phyloP scores from a whole-genome alignment of 2,797 vertebrate species.

The Philypnodon macrostomus region DNA sequence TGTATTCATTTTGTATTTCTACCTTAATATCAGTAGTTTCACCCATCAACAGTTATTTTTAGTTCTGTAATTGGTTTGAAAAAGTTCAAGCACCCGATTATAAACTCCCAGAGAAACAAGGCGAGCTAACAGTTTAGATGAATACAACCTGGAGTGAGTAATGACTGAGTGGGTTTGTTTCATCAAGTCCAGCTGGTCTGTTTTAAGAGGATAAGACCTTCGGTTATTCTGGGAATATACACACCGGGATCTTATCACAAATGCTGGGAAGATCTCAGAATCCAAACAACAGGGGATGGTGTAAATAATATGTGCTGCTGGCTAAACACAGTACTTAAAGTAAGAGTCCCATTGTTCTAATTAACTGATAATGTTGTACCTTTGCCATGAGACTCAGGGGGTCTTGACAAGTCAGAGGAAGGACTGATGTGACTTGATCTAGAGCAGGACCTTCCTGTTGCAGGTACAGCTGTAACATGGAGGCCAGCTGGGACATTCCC shows the following conservation, averaged over 20 bases:
- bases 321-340: neutral
- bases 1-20: too few relatives aligned
- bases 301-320: constrained; percentile 7
- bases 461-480: constrained; percentile 84
- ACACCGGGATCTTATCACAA: constrained; percentile 35
- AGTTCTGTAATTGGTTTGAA: too few relatives aligned
- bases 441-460: constrained; percentile 75
- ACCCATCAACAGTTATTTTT: too few relatives aligned
- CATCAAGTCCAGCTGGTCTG: constrained; percentile 43
- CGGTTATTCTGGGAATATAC: constrained; percentile 47
- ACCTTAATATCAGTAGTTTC: too few relatives aligned
- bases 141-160: constrained; percentile 28
- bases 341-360: too few relatives aligned
- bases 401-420: constrained; percentile 78
- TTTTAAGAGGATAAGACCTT: constrained; percentile 45
- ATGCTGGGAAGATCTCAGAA: constrained; percentile 41
- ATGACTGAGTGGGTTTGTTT: constrained; percentile 36
- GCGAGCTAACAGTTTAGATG: constrained; percentile 17
- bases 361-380: constrained; percentile 83
- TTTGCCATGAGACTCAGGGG: constrained; percentile 86
- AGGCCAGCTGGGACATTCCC: constrained; percentile 82
- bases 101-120: neutral
- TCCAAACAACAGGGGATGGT: constrained; percentile 26
- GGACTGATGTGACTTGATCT: constrained; percentile 44
- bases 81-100: too few relatives aligned